Percentiles rank a stretch among this genome's conserved stretches.
phyloP scores from a whole-genome alignment of 2,113 vertebrate species.

The Phyllostomus hastatus region DNA sequence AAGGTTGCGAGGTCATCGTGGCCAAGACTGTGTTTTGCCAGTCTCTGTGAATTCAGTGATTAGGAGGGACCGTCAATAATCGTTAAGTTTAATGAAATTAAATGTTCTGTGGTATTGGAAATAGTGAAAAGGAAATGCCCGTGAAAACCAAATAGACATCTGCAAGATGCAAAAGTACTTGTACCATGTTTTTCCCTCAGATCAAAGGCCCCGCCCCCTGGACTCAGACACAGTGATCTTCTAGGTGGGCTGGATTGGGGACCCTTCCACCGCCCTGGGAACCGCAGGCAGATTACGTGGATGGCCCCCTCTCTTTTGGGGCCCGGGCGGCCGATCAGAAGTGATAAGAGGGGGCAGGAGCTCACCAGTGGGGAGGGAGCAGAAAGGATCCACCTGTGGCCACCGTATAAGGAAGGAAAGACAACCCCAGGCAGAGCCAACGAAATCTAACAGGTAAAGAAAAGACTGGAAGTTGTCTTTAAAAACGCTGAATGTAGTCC shows the following conservation, averaged over 20 bases:
- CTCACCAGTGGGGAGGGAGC: not conserved
- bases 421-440: not conserved
- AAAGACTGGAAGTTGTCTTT: not conserved
- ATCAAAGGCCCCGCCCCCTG: not conserved
- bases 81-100: not conserved
- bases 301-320: not conserved
- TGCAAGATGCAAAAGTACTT: not conserved
- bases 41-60: not conserved
- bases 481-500: not conserved
- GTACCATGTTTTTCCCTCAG: not conserved
- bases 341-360: not conserved
- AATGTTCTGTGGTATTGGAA: not conserved
- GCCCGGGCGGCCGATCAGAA: not conserved
- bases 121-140: slow-evolving; percentile 16
- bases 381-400: not conserved
- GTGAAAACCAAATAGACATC: not conserved
- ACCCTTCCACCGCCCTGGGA: not conserved
- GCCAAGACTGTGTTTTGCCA: not conserved
- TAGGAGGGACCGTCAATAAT: not conserved
- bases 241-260: rapidly evolving
- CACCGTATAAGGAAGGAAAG: not conserved
- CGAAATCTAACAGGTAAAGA: not conserved
- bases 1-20: not conserved
- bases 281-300: rapidly evolving
- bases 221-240: not conserved